Evolutionary conservation across 2,888 invertebrate species (phyloP).

Genomic region (Ochropleura plecta): DNA sequence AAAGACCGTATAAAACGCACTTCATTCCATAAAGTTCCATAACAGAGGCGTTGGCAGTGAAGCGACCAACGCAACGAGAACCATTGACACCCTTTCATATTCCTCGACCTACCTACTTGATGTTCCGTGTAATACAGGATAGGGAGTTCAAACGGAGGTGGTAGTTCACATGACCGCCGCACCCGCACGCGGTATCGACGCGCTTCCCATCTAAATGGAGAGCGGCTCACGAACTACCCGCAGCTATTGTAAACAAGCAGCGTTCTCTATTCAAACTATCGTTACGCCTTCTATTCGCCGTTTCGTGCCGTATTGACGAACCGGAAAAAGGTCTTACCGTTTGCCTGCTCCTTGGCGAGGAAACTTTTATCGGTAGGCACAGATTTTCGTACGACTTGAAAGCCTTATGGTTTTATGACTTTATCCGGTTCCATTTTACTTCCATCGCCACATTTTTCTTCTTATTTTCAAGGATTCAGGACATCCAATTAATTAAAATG

Average conservation of each 20-base stretch:
- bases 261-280: conserved; percentile 87
- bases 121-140: conserved; percentile 58
- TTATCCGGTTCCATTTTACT: conserved; percentile 58
- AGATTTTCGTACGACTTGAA: conserved; percentile 75
- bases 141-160: conserved; percentile 75
- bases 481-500: conserved; percentile 33
- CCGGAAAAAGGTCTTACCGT: conserved; percentile 80
- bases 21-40: conserved; percentile 87
- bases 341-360: conserved; percentile 72
- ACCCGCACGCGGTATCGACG: conserved; percentile 83
- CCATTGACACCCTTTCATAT: conserved; percentile 74
- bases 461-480: conserved; percentile 8
- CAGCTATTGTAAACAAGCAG: conserved; percentile 89
- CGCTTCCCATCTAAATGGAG: conserved; percentile 87
- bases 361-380: conserved; percentile 76
- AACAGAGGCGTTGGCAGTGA: conserved; percentile 80
- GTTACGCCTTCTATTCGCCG: conserved; percentile 83
- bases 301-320: conserved; percentile 82
- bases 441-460: background rate
- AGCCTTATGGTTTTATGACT: conserved; percentile 72
- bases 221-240: conserved; percentile 88
- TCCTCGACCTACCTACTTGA: conserved; percentile 65
- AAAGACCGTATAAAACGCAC: conserved; percentile 88
- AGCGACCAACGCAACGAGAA: conserved; percentile 77
- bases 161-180: conserved; percentile 79